These are phyloP conservation scores for Paratilapia polleni DNA, from an alignment of 2,113 vertebrate species.

Conservation along the genomic window DNA sequence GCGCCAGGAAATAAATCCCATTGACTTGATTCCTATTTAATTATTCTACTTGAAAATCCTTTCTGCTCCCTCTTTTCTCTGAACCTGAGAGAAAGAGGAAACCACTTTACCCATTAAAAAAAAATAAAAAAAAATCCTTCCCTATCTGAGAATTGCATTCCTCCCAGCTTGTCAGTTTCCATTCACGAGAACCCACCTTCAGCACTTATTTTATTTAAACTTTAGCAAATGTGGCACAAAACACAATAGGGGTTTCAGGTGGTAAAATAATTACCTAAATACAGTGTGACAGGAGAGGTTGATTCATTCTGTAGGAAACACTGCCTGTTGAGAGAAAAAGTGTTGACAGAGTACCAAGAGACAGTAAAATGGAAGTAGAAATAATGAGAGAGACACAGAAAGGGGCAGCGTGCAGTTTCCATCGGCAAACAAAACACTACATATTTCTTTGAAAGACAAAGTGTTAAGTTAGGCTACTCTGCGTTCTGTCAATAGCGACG, in stretches of 20 bases:
- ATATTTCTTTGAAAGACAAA: slow-evolving; percentile 79
- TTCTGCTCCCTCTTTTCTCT: slow-evolving; percentile 28
- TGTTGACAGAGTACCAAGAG: slow-evolving; percentile 40
- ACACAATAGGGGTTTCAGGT: slow-evolving; percentile 44
- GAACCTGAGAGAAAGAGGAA: slow-evolving; percentile 21
- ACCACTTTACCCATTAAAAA: slow-evolving; percentile 35
- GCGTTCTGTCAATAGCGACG: slow-evolving; percentile 66
- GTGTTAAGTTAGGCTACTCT: slow-evolving; percentile 72
- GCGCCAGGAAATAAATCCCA: slow-evolving; percentile 60
- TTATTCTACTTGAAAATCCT: slow-evolving; percentile 64
- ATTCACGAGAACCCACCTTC: slow-evolving; percentile 47
- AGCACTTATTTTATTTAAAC: slow-evolving; percentile 54
- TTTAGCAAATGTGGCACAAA: slow-evolving; percentile 42
- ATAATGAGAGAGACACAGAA: neutral
- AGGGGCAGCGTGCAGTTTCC: slow-evolving; percentile 26
- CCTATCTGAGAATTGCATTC: slow-evolving; percentile 46
- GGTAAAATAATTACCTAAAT: slow-evolving; percentile 67
- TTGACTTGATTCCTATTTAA: slow-evolving; percentile 69
- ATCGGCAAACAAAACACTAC: slow-evolving; percentile 61
- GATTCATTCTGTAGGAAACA: slow-evolving; percentile 52
- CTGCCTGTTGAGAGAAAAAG: slow-evolving; percentile 37
- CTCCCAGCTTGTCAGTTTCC: slow-evolving; percentile 39
- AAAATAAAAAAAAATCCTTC: neutral
- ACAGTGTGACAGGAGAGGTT: slow-evolving; percentile 49
- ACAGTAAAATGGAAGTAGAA: slow-evolving; percentile 18